Conservation (phyloP, 2,113 vertebrate genomes). For the Aphelocoma coerulescens region DNA sequence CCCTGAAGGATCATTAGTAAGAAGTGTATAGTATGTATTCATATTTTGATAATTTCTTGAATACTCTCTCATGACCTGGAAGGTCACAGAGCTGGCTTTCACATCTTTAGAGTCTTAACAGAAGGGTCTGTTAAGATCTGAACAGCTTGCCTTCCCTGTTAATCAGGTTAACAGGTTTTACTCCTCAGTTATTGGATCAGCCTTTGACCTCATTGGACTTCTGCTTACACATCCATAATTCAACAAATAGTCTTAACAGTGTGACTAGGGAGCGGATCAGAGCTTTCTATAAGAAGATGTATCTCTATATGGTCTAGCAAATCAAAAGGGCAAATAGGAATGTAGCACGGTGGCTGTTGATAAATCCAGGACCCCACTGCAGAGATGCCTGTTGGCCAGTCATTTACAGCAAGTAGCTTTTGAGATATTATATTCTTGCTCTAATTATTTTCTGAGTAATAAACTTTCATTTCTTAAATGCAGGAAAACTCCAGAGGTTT, state of each 20-base stretch:
- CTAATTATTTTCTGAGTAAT: background rate
- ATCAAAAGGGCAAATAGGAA: background rate
- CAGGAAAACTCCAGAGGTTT: background rate
- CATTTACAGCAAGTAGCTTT: background rate
- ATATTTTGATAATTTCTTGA: background rate
- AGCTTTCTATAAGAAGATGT: background rate
- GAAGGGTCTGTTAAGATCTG: background rate
- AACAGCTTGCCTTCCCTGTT: conserved; percentile 10
- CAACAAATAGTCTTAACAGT: background rate
- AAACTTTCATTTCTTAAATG: background rate
- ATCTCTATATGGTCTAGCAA: background rate
- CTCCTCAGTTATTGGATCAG: conserved; percentile 30
- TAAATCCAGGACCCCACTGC: background rate
- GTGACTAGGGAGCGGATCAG: background rate
- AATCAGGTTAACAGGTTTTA: conserved; percentile 59
- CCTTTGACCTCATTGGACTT: background rate
- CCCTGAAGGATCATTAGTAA: background rate
- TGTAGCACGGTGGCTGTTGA: background rate
- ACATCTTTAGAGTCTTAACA: background rate
- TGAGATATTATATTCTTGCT: background rate
- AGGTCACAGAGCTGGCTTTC: background rate
- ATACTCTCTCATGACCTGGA: background rate
- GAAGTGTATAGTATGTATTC: background rate
- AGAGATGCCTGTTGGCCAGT: background rate
- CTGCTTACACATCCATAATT: background rate